A percentile compares a stretch with the other conserved stretches of the same genome.
These are phyloP conservation scores for Thalassarche chlororhynchos DNA, from an alignment of 2,113 vertebrate species.

Conservation along the genomic window DNA sequence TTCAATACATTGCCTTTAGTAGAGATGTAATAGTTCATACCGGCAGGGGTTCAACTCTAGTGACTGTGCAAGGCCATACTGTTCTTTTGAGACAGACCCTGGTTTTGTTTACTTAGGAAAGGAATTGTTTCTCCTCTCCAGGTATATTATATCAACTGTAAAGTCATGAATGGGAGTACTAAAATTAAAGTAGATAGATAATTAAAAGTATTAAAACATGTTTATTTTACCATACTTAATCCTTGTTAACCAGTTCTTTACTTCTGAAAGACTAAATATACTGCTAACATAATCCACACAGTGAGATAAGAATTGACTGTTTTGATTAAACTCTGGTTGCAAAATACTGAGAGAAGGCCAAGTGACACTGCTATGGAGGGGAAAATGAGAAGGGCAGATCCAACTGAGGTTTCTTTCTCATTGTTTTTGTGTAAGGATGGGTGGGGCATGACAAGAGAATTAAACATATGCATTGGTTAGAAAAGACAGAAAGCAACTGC, in stretches of 20 bases:
- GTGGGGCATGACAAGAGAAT: not conserved
- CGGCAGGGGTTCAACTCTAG: not conserved
- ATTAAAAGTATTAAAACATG: not conserved
- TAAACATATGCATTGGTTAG: not conserved
- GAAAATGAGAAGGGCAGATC: not conserved
- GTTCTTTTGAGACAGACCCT: not conserved
- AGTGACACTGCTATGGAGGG: rapidly evolving
- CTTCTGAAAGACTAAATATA: not conserved
- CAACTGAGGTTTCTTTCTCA: not conserved
- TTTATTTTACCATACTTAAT: not conserved
- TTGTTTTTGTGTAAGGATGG: not conserved
- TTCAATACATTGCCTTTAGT: not conserved
- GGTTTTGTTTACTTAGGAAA: not conserved
- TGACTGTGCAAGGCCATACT: not conserved
- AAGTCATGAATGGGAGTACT: not conserved
- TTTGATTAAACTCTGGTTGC: not conserved
- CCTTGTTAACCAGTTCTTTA: not conserved
- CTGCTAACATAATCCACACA: not conserved
- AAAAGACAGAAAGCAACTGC: not conserved
- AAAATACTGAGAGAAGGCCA: not conserved
- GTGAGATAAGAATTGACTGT: not conserved
- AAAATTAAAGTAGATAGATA: not conserved
- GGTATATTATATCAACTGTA: not conserved
- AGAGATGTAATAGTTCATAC: not conserved
- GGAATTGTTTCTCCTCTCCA: not conserved